Evolutionary conservation across 2,888 invertebrate genomes (phyloP).

Genomic region (Leptopilina myrica): DNA sequence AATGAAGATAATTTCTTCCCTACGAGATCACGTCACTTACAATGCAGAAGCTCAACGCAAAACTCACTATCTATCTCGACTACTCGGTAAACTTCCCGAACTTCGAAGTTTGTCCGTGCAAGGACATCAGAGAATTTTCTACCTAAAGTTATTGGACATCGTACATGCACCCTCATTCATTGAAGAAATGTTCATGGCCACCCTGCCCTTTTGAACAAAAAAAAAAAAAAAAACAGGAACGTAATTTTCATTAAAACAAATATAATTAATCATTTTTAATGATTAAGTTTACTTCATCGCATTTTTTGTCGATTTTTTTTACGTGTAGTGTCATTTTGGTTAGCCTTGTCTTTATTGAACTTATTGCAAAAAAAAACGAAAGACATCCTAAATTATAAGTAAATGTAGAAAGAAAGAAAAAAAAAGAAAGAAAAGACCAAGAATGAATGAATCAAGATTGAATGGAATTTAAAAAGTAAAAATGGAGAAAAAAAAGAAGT

Average conservation of each 20-base stretch:
- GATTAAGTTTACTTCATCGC: too few species aligned
- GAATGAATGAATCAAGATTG: conserved; percentile 10
- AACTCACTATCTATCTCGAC: conserved; percentile 94
- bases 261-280: not conserved
- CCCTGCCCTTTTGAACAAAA: conserved; percentile 89
- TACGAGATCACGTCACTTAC: conserved; percentile 97
- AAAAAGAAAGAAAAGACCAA: conserved; percentile 36
- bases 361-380: conserved; percentile 9
- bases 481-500: conserved; percentile 23
- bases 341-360: too few species aligned
- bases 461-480: conserved; percentile 21
- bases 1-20: conserved; percentile 96
- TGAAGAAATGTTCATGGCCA: conserved; percentile 96
- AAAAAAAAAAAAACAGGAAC: conserved; percentile 43
- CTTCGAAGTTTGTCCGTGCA: conserved; percentile 94
- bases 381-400: conserved; percentile 25
- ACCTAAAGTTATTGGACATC: conserved; percentile 93
- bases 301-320: too few species aligned
- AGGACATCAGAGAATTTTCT: conserved; percentile 95
- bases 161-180: conserved; percentile 95
- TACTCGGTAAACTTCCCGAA: conserved; percentile 94
- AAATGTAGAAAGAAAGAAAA: conserved; percentile 23
- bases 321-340: too few species aligned
- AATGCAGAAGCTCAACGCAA: conserved; percentile 92
- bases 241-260: conserved; percentile 43